Percentiles rank a stretch among this genome's conserved stretches.
Conservation (phyloP, 37 sponge, comb jelly and placozoan species). For the Hexactinellida sp. region DNA sequence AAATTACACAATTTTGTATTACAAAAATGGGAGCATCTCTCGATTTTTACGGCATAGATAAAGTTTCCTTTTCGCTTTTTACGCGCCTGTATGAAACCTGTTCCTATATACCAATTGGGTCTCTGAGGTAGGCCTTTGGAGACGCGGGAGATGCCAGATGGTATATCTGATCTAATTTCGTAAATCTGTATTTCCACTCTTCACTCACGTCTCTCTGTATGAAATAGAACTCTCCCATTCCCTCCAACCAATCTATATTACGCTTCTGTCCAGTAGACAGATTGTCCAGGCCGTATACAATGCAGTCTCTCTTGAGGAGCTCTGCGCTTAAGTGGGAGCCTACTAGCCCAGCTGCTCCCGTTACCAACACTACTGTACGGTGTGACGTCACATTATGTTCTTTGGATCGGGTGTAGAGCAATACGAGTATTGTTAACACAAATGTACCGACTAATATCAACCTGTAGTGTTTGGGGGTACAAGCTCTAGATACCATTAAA, state of each 20-base stretch:
- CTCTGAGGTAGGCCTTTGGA: slow-evolving; percentile 90
- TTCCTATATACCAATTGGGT: slow-evolving; percentile 80
- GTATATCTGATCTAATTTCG: slow-evolving; percentile 80
- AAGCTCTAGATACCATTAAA: not conserved
- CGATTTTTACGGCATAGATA: too few species aligned
- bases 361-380: slow-evolving; percentile 37
- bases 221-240: not conserved
- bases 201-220: not conserved
- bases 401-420: not conserved
- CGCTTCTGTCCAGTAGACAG: slow-evolving; percentile 79
- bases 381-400: not conserved
- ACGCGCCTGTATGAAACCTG: too few species aligned
- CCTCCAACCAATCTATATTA: slow-evolving; percentile 74
- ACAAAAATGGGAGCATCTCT: too few species aligned
- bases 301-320: slow-evolving; percentile 63
- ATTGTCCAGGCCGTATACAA: slow-evolving; percentile 61
- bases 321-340: slow-evolving; percentile 81
- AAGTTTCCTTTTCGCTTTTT: too few species aligned
- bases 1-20: not conserved
- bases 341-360: slow-evolving; percentile 89
- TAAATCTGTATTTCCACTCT: not conserved
- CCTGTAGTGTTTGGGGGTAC: not conserved
- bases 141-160: slow-evolving; percentile 93
- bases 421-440: not conserved
- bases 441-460: not conserved